A percentile compares a stretch with the other conserved stretches of the same genome.
Evolutionary conservation across 2,888 invertebrate genomes (phyloP).

Genomic region (Corythucha ciliata): DNA sequence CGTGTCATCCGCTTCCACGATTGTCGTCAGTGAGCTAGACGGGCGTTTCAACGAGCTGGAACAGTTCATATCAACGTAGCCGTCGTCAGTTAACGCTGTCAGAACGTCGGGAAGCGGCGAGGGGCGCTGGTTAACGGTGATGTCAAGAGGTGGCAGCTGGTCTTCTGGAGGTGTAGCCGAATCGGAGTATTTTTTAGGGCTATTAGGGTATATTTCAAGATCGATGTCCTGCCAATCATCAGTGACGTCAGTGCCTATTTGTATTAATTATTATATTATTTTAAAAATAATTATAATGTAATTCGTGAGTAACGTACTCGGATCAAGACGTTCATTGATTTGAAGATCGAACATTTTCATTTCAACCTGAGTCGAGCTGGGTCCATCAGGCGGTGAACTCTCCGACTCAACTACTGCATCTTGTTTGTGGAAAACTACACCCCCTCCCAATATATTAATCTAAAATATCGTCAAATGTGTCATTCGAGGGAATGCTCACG

Average conservation of each 20-base stretch:
- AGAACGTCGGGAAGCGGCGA: constrained; percentile 43
- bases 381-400: constrained; percentile 46
- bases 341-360: too few species aligned
- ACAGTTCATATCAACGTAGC: constrained; percentile 4
- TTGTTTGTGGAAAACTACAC: constrained; percentile 55
- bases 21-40: constrained; percentile 8
- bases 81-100: constrained; percentile 48
- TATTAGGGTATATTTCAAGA: constrained; percentile 45
- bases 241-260: background rate
- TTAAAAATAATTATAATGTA: background rate
- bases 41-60: constrained; percentile 9
- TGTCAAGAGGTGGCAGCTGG: constrained; percentile 15
- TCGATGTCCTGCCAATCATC: constrained; percentile 40
- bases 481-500: constrained; percentile 44
- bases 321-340: constrained; percentile 12
- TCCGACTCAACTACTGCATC: constrained; percentile 56
- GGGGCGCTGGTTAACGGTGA: constrained; percentile 20
- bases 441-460: too few species aligned
- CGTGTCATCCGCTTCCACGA: constrained; percentile 16
- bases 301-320: constrained; percentile 29
- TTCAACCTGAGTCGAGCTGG: too few species aligned
- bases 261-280: background rate
- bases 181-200: constrained; percentile 43
- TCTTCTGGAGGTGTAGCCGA: background rate
- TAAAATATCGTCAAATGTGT: background rate